Evolutionary conservation across 2,888 invertebrate genomes (phyloP), one percentile per base, ranked within the genome.

Genomic region (Eumerus sabulonum): DNA sequence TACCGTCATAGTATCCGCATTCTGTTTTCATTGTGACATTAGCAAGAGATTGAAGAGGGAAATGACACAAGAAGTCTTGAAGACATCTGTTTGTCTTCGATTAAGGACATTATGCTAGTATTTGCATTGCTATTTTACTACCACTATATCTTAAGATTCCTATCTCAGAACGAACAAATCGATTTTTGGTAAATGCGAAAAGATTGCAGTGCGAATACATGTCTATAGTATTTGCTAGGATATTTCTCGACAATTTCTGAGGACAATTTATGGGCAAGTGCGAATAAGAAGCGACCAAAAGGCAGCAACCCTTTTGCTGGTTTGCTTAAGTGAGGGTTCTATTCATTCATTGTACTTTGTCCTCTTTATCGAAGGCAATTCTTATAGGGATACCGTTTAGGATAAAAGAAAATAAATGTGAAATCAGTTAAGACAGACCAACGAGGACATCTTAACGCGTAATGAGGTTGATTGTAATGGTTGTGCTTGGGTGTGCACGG

Each of bases 321-420:
- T 27, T 27, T 62, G 50, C 35, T 12, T 42, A 70, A 63, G 63
- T 71, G 38, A 53, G 51, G 53, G 68, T 64, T 70, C 59, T 79
- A 64, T 64, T 79, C 63, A 63, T 68, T 68, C 56, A 63, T 68
- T 64, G 68, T 59, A 79, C 70, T 74, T 79, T 74, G 70, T 79
- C 64, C 64, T 60, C 50, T 68, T 79, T 74, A 79, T 79, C 64
- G 48, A 44, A 35, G 64, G 48, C 72, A 35, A 36, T 16, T 53
- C 57, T 73, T 57, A 42, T 44, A 40, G 42, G 60, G 68, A 62
- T 35, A 45, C 14, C 59, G 42, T 50, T 36, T 18, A 4, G 56
- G 68, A 79, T 79, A 79, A 79, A 74, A 79, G 64, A 45, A 79
- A 81, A 81, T 81, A 76, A 76, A 81, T 81, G 81, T 71, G 27